Evolutionary conservation across 1,140 invertebrate species (phyloP).

Genomic region (Camponotus floridanus): DNA sequence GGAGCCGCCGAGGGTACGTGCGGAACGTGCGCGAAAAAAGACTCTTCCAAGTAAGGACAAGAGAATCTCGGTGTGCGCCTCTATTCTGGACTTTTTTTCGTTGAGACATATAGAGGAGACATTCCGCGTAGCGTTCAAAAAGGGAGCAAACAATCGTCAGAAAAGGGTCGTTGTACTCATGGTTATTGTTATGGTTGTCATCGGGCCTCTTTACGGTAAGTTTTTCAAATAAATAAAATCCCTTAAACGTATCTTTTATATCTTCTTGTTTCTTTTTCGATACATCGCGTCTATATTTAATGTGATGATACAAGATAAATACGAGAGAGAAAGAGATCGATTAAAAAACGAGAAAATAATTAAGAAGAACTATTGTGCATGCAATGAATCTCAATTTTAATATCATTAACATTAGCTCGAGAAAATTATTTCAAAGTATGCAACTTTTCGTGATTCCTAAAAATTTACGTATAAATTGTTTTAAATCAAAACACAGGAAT

Average conservation of each 20-base stretch:
- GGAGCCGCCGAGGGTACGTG: slow-evolving; percentile 85
- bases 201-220: slow-evolving; percentile 93
- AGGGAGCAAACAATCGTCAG: slow-evolving; percentile 90
- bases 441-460: no score
- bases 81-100: slow-evolving; percentile 89
- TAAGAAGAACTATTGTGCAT: neutral
- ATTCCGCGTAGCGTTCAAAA: slow-evolving; percentile 91
- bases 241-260: neutral
- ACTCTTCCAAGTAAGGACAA: slow-evolving; percentile 64
- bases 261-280: neutral
- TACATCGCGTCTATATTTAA: neutral
- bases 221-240: slow-evolving; percentile 40
- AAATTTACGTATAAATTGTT: neutral
- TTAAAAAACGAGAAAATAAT: neutral
- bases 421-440: neutral
- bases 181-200: slow-evolving; percentile 93
- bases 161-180: slow-evolving; percentile 91
- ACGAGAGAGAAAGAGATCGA: neutral
- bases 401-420: neutral
- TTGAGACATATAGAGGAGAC: slow-evolving; percentile 91
- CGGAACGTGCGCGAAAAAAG: slow-evolving; percentile 67
- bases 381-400: neutral
- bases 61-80: slow-evolving; percentile 81
- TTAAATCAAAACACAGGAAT: neutral
- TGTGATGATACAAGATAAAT: neutral